Evolutionary conservation across 2,888 invertebrate species (phyloP).

Genomic region (Plagodis dolabraria): DNA sequence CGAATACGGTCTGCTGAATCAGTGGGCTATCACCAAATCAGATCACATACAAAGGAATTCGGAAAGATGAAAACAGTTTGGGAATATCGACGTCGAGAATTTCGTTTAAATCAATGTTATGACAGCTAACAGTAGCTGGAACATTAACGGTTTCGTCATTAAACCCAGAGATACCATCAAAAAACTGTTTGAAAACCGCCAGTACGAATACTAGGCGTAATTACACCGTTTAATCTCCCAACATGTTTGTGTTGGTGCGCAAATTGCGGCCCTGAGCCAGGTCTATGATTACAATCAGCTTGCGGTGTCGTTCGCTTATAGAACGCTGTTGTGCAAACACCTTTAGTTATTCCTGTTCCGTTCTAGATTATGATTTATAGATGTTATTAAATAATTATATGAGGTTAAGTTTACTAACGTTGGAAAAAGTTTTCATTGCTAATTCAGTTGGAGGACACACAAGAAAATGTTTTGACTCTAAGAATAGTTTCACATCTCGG

Average conservation of each 20-base stretch:
- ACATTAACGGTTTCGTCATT: constrained; percentile 35
- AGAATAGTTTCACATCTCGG: no score
- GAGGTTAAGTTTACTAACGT: no score
- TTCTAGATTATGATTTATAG: constrained; percentile 12
- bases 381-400: constrained; percentile 16
- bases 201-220: constrained; percentile 42
- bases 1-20: no score
- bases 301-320: constrained; percentile 34
- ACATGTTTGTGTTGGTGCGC: constrained; percentile 51
- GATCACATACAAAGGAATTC: no score
- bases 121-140: constrained; percentile 23
- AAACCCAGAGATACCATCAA: constrained; percentile 39
- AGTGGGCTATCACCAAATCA: no score
- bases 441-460: no score
- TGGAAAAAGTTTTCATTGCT: no score
- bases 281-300: constrained; percentile 34
- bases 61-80: no score
- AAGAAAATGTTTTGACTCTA: no score
- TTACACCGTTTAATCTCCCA: constrained; percentile 49
- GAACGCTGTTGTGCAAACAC: constrained; percentile 23
- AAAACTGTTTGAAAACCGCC: constrained; percentile 43
- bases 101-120: constrained; percentile 27
- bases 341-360: constrained; percentile 20
- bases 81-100: neutral
- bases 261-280: constrained; percentile 46